Base-by-base conservation (phyloP, 2,888 invertebrate species). In the Deroplatys truncata region DNA sequence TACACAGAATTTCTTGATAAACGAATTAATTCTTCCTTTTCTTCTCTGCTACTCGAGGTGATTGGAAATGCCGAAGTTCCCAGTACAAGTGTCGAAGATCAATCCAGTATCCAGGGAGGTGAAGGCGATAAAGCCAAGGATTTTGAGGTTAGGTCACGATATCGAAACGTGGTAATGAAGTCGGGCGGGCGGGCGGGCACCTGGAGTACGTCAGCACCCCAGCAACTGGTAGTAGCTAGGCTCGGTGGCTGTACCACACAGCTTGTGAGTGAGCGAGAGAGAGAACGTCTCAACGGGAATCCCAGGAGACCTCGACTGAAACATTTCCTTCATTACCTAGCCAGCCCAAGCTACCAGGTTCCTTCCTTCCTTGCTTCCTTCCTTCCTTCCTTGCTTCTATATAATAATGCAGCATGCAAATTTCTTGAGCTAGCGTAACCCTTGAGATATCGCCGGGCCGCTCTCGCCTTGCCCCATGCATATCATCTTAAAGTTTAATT, bases 401-500 rank as follows among this genome's bases (percentile, higher is more conserved):
- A 91, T 91, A 91, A 91, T 91, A 91, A 91, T 91, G 91, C 91
- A 91, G 91, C 91, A 91, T 91, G 91, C 91, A 91, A 91, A 91
- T 91, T 91, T 90, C 90, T 91, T 91, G 90, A 89, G 90, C 90
- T 85, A 86, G 89, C 85, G 90, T 89, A 90, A 89, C 90, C 90
- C 90, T 89, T 90, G 90, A 89, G 90, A 90, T 90, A 90, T 90
- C 90, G 90, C 90, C 88, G 28, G 83, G 72, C 82, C n/a, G 86
- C 94, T 94, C 94, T 95, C 95, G 95, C 95, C 95, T 95, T 95
- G 95, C 90, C 91, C 91, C 91, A 90, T 93, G 95, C 95, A 95
- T 95, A 95, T 95, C 95, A 95, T 95, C 95, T 95, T 95, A 94
- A 96, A 96, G 95, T 96, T 96, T 96, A 96, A 96, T 96, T 96